These are phyloP conservation scores for Luperina testacea DNA, from an alignment of 2,888 invertebrate species.

Conservation along the genomic window DNA sequence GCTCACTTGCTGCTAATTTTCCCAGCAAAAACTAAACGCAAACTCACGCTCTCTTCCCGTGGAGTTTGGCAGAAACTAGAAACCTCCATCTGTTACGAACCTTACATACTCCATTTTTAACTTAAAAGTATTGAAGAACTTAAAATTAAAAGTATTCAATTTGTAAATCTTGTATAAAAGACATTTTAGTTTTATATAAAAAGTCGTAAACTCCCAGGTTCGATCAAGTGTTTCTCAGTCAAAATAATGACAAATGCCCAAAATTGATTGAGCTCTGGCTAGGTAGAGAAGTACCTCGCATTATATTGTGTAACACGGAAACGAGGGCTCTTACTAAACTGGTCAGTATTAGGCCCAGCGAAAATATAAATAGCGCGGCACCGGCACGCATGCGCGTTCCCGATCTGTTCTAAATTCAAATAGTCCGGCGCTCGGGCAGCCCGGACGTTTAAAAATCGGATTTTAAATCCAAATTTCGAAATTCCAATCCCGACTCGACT, in stretches of 20 bases:
- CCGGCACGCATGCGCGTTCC: constrained; percentile 75
- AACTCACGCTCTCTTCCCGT: no score
- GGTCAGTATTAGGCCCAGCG: constrained; percentile 78
- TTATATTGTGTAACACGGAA: constrained; percentile 42
- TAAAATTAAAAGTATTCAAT: background rate
- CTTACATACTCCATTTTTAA: no score
- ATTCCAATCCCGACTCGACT: constrained; percentile 81
- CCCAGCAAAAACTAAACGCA: background rate
- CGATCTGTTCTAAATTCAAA: constrained; percentile 83
- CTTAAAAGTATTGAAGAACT: no score
- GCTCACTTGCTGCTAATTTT: background rate
- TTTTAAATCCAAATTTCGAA: constrained; percentile 70
- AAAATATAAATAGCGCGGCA: constrained; percentile 82
- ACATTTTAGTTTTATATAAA: constrained; percentile 42
- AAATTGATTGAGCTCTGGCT: constrained; percentile 64
- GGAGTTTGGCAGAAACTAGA: no score
- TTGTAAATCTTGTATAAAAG: background rate
- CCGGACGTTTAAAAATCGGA: constrained; percentile 79
- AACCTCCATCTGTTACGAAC: no score
- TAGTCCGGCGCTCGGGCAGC: constrained; percentile 82
- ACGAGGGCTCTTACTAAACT: constrained; percentile 68
- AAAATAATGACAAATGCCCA: constrained; percentile 71
- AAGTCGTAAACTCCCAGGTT: constrained; percentile 69
- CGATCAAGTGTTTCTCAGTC: constrained; percentile 72
- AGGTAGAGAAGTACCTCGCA: constrained; percentile 43